phyloP scores from a whole-genome alignment of 2,797 vertebrate genomes.

The Hirundo rustica region DNA sequence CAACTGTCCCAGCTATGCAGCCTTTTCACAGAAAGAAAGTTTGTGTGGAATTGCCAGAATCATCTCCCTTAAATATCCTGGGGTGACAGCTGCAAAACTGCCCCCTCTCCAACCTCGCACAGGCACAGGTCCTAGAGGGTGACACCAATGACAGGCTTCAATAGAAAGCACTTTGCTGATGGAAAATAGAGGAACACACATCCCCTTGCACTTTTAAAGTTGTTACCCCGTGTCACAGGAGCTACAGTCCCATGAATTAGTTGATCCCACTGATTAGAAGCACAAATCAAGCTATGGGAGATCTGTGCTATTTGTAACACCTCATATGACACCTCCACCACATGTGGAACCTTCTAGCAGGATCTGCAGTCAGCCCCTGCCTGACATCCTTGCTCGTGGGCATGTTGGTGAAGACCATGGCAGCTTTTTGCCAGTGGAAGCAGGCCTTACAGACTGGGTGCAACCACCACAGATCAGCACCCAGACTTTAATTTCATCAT shows the following conservation, averaged over 20 bases:
- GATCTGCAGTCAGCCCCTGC: neutral
- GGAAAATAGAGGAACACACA: neutral
- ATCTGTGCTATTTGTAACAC: neutral
- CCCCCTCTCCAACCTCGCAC: neutral
- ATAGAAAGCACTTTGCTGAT: neutral
- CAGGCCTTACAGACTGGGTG: neutral
- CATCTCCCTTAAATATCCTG: neutral
- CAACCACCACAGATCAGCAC: neutral
- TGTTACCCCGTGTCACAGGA: neutral
- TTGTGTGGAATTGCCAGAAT: neutral
- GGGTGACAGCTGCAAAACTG: neutral
- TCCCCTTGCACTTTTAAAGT: neutral
- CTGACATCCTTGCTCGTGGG: neutral
- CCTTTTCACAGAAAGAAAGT: neutral
- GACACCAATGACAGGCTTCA: neutral
- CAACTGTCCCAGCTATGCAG: neutral
- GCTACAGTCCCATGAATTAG: neutral
- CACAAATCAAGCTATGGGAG: neutral
- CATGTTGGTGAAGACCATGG: neutral
- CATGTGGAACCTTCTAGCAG: fast-evolving
- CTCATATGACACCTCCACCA: neutral
- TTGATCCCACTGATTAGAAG: neutral
- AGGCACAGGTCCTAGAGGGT: neutral
- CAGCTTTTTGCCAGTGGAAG: neutral
- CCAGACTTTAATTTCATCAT: neutral